phyloP scores from a whole-genome alignment of 2,113 vertebrate genomes.

The Pseudonaja textilis region DNA sequence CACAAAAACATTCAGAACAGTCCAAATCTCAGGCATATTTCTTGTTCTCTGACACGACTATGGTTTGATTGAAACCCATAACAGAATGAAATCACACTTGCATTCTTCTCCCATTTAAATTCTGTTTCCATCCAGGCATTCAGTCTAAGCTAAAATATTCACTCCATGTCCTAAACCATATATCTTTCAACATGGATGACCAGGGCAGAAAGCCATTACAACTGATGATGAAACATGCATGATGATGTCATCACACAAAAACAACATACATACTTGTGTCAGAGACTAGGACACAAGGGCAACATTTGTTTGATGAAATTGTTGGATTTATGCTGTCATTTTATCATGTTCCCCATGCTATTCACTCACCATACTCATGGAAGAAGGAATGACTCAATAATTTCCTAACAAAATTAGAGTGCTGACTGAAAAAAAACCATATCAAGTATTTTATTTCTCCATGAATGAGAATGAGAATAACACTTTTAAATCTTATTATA shows the following conservation, averaged over 20 bases:
- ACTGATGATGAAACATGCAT: not conserved
- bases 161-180: not conserved
- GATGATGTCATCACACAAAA: not conserved
- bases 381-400: not conserved
- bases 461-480: not conserved
- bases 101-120: not conserved
- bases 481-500: not conserved
- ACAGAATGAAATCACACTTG: not conserved
- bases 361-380: not conserved
- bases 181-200: not conserved
- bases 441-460: not conserved
- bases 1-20: not conserved
- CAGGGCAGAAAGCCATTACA: not conserved
- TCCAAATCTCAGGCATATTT: not conserved
- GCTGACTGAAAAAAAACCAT: not conserved
- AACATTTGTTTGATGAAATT: not conserved
- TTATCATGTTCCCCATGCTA: not conserved
- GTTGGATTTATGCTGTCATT: not conserved
- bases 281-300: not conserved
- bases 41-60: not conserved
- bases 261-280: not conserved
- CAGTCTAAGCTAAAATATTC: conserved; percentile 1
- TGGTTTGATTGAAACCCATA: not conserved
- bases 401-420: not conserved
- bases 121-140: not conserved